Base-by-base conservation (phyloP, 2,113 vertebrate genomes). In the Sinocyclocheilus anshuiensis region DNA sequence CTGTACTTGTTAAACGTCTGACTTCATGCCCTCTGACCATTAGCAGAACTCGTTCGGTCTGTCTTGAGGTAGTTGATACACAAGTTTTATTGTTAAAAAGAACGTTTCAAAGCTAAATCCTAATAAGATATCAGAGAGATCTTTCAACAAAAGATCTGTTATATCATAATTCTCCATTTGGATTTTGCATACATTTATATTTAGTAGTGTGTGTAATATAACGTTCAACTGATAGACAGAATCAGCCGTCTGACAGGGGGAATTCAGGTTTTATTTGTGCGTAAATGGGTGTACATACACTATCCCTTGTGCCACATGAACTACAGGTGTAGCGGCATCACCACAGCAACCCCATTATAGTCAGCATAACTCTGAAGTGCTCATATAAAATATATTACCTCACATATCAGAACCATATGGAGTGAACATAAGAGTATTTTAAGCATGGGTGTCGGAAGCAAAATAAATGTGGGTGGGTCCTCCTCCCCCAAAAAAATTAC, bases 1-100 rank as follows among this genome's bases (percentile, higher is more conserved):
- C 81, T 87, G 86, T 26, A 65, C 59, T 81, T 81, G 79, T 81
- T 67, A 67, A 45, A 81, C 4, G 24, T 81, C 59, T 81, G 59
- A 65, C 61, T 67, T 76, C 74, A 76, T 76, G 74, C 42, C 15
- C n/a, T 48, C 22, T 13, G 29, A 2, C 39, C 39, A 81, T 67
- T 12, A 81, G 79, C 39, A 67, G 15, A 48, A 81, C n/a, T 81
- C 2, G 39, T 65, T 63, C 8, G 0, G n/a, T 65, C 79, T 20
- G n/a, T 29, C 79, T 45, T 65, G 36, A 65, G 39, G 4, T 6
- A 4, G 39, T 20, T 48, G 45, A 67, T 48, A 48, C 39, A 81
- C 65, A 11, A 45, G n/a, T n/a, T n/a, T n/a, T n/a, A n/a, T n/a
- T n/a, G n/a, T n/a, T n/a, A n/a, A n/a, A n/a, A n/a, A n/a, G n/a